Percentiles rank a stretch among this genome's conserved stretches.
These are phyloP conservation scores for Alcedo quadribrachys DNA, from an alignment of 2,797 vertebrate genomes.

Conservation along the genomic window DNA sequence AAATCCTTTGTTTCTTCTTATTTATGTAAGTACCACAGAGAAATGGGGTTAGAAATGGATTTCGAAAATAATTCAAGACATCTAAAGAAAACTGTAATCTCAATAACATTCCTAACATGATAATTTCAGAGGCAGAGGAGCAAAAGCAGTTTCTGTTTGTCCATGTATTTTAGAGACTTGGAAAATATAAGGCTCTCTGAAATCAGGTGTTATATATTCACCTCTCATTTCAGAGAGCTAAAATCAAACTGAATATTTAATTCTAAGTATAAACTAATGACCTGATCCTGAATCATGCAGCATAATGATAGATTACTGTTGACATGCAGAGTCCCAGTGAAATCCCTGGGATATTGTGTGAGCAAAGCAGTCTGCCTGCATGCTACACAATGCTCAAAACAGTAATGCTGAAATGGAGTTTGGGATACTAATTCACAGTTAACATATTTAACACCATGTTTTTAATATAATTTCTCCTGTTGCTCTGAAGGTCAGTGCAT, in stretches of 20 bases:
- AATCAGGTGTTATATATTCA: constrained; percentile 45
- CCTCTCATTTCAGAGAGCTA: constrained; percentile 33
- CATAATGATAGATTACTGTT: constrained; percentile 63
- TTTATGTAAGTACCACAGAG: constrained; percentile 3
- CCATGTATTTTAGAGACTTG: not conserved
- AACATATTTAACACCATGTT: not conserved
- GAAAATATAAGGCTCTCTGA: not conserved
- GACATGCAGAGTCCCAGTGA: constrained; percentile 43
- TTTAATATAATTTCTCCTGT: constrained; percentile 13
- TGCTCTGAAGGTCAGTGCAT: constrained; percentile 38
- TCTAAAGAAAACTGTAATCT: constrained; percentile 40
- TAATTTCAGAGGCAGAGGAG: not conserved
- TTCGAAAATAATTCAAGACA: constrained; percentile 54
- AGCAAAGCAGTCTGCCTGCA: constrained; percentile 1
- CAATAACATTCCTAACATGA: not conserved
- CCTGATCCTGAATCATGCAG: constrained; percentile 50
- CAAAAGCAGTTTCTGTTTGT: not conserved
- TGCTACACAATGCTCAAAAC: constrained; percentile 7
- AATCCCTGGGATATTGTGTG: constrained; percentile 55
- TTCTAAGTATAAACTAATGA: constrained; percentile 64
- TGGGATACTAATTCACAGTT: constrained; percentile 32
- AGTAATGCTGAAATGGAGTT: not conserved
- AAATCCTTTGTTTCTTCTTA: constrained; percentile 39
- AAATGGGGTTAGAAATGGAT: constrained; percentile 38
- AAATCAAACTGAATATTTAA: constrained; percentile 70